phyloP scores from a whole-genome alignment of 2,113 vertebrate genomes.

The Fregetta grallaria region DNA sequence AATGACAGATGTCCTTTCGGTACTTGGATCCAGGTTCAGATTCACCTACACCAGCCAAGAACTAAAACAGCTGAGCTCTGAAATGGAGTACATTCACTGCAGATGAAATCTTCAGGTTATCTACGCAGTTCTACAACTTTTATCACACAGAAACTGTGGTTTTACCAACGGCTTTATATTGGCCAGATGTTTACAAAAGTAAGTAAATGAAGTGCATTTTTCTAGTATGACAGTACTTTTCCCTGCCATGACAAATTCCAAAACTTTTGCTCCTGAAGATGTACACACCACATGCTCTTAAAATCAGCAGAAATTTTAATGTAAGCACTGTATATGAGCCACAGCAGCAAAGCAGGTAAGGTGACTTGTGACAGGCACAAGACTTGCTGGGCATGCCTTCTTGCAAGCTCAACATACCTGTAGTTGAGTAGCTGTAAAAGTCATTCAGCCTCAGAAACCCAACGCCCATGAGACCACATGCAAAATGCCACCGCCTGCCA shows the following conservation, averaged over 20 bases:
- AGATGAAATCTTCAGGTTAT: neutral
- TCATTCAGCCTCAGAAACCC: neutral
- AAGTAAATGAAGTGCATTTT: neutral
- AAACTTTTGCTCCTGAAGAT: neutral
- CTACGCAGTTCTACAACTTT: neutral
- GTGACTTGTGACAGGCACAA: neutral
- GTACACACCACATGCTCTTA: neutral
- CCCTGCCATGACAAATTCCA: neutral
- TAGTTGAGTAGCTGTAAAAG: neutral
- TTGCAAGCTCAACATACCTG: neutral
- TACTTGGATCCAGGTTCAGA: conserved; percentile 11
- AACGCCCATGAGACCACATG: neutral
- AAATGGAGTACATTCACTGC: neutral
- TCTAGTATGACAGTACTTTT: neutral
- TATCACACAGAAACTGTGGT: neutral
- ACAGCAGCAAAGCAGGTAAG: neutral
- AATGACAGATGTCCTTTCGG: neutral
- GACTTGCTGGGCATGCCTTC: neutral
- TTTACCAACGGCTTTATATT: neutral
- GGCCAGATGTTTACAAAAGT: neutral
- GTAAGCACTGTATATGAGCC: neutral
- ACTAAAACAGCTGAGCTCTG: conserved; percentile 5
- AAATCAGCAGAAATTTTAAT: neutral
- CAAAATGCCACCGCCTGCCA: neutral
- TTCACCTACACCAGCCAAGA: neutral